Base-by-base conservation (phyloP, 2,888 invertebrate species). In the Achlya flavicornis region DNA sequence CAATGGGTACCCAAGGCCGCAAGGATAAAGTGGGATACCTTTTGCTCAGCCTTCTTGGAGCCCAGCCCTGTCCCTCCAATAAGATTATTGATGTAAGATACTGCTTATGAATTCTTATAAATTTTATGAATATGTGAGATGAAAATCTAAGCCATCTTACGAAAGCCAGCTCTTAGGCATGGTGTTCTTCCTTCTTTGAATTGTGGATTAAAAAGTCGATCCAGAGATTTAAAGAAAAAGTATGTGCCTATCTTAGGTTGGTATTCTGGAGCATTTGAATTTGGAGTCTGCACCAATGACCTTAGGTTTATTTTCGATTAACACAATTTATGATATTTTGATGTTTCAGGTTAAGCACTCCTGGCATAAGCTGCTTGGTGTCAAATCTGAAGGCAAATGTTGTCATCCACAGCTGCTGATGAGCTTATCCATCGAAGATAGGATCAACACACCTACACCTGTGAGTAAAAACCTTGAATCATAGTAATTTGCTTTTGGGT, bases 1-100 rank as follows among this genome's bases (percentile, higher is more conserved):
- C 94, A 35, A 87, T 94, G 61, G 92, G 93, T 53, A 91, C 94
- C 0, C 94, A 94, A 59, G 94, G 94, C 0, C 86, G 91, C n/a
- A 94, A 94, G 67, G 96, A 96, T 68, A 94, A 95, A 77, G 91
- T 97, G 60, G 97, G 97, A 3, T 96, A 96, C 68, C 83, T 96
- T 58, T 81, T 97, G 11, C 81, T 97, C 10, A 96, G 96, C 62
- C 85, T 97, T 26, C 93, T 97, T 7, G 95, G 96, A 59, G 96
- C 97, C 1, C 96, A 96, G 73, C 95, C 96, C 12, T 90, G 96
- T n/a, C 93, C 95, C 1, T 85, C 91, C 35, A 86, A 93, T 73
- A 89, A 94, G 77, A 83, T 92, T 71, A 79, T 92, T 76, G 88
- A 91, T 76, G 92, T 93, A 77, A 84, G 84, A 74, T 67, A 58